Evolutionary conservation across 1,140 invertebrate genomes (phyloP), one percentile per base, ranked within the genome.

Genomic region (Atta cephalotes): DNA sequence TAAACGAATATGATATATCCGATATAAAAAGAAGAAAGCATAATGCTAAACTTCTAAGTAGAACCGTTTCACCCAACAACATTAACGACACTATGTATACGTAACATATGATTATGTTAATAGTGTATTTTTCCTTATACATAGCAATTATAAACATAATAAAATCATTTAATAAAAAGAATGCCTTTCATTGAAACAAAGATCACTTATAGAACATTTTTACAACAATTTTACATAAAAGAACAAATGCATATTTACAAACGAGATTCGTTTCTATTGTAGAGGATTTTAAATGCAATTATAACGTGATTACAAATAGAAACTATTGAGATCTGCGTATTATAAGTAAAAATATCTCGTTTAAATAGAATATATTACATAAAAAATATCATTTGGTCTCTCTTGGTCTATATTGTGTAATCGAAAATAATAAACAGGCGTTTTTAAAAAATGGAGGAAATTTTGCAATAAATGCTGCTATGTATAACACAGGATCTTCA

Each of bases 281-380:
- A 77, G 78, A 1, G 25, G 31, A 63, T 87, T 58, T 85, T 89
- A 91, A 91, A 91, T 91, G 90, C 90, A 70, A 49, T 21, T 70
- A 70, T 2, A 70, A 68, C 21, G 35, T n/a, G 58, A 89, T 85
- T 65, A 85, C n/a, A 31, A 77, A 84, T 88, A 89, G 66, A 89
- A 84, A 90, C 62, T 80, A 88, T 53, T 87, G 90, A 91, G 90
- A 91, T 91, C 90, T 72, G 78, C 49, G 65, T 65, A 60, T 62
- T 87, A 79, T 66, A 88, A 84, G n/a, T 86, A 70, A 78, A 77
- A 25, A 81, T 28, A 65, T 77, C 10, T 77, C 28, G 16, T 85
- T 76, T 85, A 58, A 53, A 28, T n/a, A 87, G 31, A 88, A 66
- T 77, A 56, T 25, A 25, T 28, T 77, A 39, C 31, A 58, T 39